Base-by-base conservation (phyloP, 2,888 invertebrate species). In the Cremastinae sp. region DNA sequence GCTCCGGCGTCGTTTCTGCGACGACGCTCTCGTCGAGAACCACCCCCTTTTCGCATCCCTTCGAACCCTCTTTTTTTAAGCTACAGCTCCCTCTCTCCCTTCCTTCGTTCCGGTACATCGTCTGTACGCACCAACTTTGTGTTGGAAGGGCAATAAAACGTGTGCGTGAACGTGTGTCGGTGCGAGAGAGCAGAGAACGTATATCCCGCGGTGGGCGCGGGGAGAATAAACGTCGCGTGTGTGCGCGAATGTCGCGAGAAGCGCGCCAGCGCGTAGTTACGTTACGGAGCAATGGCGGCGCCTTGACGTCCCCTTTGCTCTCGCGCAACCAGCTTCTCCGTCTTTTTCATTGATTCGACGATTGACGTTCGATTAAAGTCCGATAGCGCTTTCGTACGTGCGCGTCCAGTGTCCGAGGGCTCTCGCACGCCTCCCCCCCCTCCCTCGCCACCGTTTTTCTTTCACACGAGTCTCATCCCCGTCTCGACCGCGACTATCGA, bases 311-410 rank as follows among this genome's bases (percentile, higher is more conserved):
- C 77, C 77, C 74, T 64, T 45, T 74, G 49, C 74, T 45, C 49
- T 16, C 41, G 34, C 59, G n/a, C 36, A 53, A 16, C 53, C 28
- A 43, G 34, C 12, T 28, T 28, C 28, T 28, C 28, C 28, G 28
- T 68, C 53, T 71, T 51, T 56, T 64, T 72, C 77, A 82, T 82
- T 80, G 82, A 82, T 82, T 80, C 72, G 62, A 54, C 78, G 76
- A 83, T 83, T 82, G 82, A 82, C 80, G 80, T 80, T 75, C 74
- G 80, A 80, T 79, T 71, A 73, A 66, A 69, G 68, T 59, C 58
- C 53, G 70, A 65, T 65, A 54, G 66, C 56, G 66, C 34, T 34
- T 58, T 56, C 36, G 56, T 68, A 56, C 66, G 56, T 62, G 58
- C 49, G 75, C 56, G 56, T 47, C 47, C 54, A 43, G 64, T 73